A percentile compares a stretch with the other conserved stretches of the same genome.
These are phyloP conservation scores for Rhabdornis inornatus DNA, from an alignment of 2,113 vertebrate species.

Conservation along the genomic window DNA sequence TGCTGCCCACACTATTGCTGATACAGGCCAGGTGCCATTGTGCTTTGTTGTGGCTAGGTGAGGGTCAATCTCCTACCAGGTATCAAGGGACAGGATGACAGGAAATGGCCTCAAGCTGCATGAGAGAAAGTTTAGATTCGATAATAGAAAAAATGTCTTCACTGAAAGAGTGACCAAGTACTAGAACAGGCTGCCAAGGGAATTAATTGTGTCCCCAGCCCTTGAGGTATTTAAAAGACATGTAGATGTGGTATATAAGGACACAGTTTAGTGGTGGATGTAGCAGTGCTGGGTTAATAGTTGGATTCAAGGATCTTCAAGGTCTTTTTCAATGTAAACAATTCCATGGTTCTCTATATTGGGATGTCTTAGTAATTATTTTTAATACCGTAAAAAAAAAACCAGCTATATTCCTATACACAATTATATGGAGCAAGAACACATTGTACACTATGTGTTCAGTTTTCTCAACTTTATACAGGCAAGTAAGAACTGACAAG, in stretches of 20 bases:
- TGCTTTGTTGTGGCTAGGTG: background rate
- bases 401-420: background rate
- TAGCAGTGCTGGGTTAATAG: background rate
- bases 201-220: background rate
- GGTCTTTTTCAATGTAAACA: background rate
- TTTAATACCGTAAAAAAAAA: background rate
- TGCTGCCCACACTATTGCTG: background rate
- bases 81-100: background rate
- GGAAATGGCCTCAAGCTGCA: background rate
- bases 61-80: background rate
- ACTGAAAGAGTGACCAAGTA: background rate
- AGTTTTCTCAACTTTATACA: background rate
- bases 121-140: accelerated
- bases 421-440: background rate
- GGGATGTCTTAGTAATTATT: background rate
- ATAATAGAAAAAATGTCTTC: background rate
- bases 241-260: background rate
- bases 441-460: background rate
- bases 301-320: background rate
- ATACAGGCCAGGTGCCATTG: background rate
- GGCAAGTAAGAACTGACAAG: background rate
- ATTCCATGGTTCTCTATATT: background rate
- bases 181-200: background rate
- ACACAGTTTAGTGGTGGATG: background rate
- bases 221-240: background rate